Evolutionary conservation across 1,140 invertebrate species (phyloP).

Genomic region (Euborellia annulipes): DNA sequence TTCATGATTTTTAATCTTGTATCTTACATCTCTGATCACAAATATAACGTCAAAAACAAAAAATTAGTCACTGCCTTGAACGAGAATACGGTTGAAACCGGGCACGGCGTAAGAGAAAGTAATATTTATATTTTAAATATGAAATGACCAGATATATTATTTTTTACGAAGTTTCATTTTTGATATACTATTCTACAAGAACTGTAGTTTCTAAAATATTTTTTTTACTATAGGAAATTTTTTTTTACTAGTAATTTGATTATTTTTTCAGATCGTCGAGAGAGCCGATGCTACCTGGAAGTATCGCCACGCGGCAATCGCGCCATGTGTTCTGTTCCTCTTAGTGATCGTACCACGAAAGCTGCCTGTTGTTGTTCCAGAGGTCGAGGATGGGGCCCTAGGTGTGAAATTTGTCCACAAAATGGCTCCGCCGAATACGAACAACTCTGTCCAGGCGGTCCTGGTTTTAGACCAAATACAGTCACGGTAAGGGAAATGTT

Average conservation of each 20-base stretch:
- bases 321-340: slow-evolving; percentile 33
- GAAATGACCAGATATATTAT: no score
- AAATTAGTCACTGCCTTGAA: no score
- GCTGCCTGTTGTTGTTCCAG: slow-evolving; percentile 77
- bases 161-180: no score
- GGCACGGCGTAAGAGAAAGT: no score
- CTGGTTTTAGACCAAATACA: slow-evolving; percentile 66
- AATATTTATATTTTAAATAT: no score
- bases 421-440: slow-evolving; percentile 53
- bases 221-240: background rate
- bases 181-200: no score
- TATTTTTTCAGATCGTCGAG: slow-evolving; percentile 47
- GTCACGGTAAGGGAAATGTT: slow-evolving; percentile 50
- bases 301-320: slow-evolving; percentile 29
- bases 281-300: slow-evolving; percentile 59
- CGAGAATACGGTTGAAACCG: no score
- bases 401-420: slow-evolving; percentile 64
- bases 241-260: background rate
- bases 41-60: no score
- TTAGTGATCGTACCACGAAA: slow-evolving; percentile 47
- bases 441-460: slow-evolving; percentile 64
- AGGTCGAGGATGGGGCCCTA: slow-evolving; percentile 67
- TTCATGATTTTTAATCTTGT: no score
- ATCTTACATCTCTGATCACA: no score
- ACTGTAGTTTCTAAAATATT: no score